A percentile compares a stretch with the other conserved stretches of the same genome.
Evolutionary conservation across 2,113 vertebrate species (phyloP).

Genomic region (Puntigrus tetrazona): DNA sequence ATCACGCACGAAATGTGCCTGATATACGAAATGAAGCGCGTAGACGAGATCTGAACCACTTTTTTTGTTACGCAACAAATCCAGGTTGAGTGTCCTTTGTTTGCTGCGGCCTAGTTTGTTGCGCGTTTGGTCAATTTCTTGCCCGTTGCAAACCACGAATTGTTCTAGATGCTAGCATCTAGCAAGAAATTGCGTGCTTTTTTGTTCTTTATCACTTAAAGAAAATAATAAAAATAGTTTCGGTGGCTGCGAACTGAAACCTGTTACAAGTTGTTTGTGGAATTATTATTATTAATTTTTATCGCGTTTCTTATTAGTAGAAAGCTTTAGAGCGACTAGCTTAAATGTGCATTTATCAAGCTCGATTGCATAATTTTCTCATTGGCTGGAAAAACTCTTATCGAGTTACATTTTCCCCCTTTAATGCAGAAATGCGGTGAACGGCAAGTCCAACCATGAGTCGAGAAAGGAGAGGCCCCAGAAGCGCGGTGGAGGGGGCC

Average conservation of each 20-base stretch:
- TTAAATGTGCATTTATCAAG: background rate
- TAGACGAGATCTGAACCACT: background rate
- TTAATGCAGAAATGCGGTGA: conserved; percentile 75
- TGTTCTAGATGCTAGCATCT: background rate
- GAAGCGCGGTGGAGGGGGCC: conserved; percentile 86
- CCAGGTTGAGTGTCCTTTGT: background rate
- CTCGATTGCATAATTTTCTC: background rate
- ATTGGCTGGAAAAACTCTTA: background rate
- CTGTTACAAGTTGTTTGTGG: background rate
- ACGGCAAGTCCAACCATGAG: conserved; percentile 79
- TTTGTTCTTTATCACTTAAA: too few relatives aligned
- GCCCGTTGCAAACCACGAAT: background rate
- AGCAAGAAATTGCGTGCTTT: too few relatives aligned
- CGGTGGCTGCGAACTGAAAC: background rate
- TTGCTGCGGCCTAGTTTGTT: background rate
- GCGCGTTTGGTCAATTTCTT: background rate
- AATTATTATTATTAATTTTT: too few relatives aligned
- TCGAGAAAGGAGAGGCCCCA: conserved; percentile 88
- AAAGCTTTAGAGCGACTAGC: background rate
- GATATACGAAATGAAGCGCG: background rate
- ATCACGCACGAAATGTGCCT: background rate
- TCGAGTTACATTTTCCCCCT: background rate
- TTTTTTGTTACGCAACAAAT: background rate
- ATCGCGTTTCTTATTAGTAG: too few relatives aligned
- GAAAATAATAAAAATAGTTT: too few relatives aligned